phyloP scores from a whole-genome alignment of 2,113 vertebrate species.

The Bubo blakistoni region DNA sequence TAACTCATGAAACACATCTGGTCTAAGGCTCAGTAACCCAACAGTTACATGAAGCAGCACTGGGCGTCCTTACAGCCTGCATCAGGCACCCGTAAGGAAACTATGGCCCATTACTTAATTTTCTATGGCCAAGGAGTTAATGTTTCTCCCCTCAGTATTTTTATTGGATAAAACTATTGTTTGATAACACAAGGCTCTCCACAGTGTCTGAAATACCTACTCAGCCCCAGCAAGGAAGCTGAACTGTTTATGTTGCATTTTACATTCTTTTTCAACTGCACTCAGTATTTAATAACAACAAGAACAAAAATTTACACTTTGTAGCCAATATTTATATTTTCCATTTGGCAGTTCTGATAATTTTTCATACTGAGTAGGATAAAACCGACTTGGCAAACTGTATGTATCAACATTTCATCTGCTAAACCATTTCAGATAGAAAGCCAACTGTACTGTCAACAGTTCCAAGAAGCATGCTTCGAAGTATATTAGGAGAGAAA shows the following conservation, averaged over 20 bases:
- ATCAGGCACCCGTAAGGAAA: not conserved
- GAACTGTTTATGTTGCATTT: not conserved
- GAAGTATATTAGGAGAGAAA: not conserved
- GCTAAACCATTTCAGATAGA: not conserved
- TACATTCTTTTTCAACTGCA: not conserved
- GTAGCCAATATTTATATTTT: constrained; percentile 7
- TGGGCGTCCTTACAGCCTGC: not conserved
- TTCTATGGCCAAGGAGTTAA: not conserved
- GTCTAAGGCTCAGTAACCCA: not conserved
- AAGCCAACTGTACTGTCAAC: not conserved
- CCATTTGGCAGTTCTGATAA: not conserved
- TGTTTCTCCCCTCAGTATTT: not conserved
- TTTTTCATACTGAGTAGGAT: not conserved
- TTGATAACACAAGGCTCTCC: not conserved
- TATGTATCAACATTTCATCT: not conserved
- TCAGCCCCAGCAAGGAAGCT: not conserved
- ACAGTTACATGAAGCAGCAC: not conserved
- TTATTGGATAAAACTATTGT: not conserved
- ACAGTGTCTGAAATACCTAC: not conserved
- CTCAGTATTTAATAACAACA: not conserved
- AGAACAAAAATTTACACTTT: not conserved
- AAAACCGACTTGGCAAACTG: not conserved
- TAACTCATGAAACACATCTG: rapidly evolving
- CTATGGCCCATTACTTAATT: not conserved
- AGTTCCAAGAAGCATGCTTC: not conserved